phyloP scores from a whole-genome alignment of 2,888 invertebrate species.

The Agrochola circellaris region DNA sequence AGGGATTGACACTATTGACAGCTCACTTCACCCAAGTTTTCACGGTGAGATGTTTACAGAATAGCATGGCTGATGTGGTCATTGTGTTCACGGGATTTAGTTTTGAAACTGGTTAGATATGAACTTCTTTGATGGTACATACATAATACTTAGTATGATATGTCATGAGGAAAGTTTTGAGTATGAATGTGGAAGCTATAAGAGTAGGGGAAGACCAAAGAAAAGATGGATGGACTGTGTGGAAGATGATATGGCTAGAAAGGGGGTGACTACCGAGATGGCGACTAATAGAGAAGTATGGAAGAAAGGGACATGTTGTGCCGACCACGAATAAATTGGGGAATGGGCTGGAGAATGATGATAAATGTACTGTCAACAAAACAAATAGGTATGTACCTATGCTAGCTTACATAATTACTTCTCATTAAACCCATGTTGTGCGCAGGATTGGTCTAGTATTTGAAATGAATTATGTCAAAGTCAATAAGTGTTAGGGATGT shows the following conservation, averaged over 20 bases:
- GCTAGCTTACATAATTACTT: neutral
- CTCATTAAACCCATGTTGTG: too few relatives aligned
- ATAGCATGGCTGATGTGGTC: too few relatives aligned
- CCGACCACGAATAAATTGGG: neutral
- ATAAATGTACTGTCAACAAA: neutral
- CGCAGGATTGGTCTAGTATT: neutral
- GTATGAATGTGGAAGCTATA: neutral
- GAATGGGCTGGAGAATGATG: neutral
- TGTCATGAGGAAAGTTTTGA: neutral
- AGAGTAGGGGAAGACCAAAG: neutral
- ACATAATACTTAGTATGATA: neutral
- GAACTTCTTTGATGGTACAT: too few relatives aligned
- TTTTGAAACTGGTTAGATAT: too few relatives aligned
- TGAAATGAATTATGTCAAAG: neutral
- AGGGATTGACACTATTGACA: too few relatives aligned
- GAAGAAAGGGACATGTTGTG: neutral
- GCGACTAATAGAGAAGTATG: neutral
- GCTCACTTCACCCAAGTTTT: too few relatives aligned
- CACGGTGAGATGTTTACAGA: too few relatives aligned
- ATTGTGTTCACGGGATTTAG: too few relatives aligned
- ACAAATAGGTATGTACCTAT: neutral
- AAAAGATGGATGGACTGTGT: neutral
- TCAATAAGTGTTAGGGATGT: neutral
- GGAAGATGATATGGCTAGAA: neutral
- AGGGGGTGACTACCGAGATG: neutral